A percentile compares a stretch with the other conserved stretches of the same genome.
Conservation (phyloP, 1,140 invertebrate species). For the Harpegnathos saltator region DNA sequence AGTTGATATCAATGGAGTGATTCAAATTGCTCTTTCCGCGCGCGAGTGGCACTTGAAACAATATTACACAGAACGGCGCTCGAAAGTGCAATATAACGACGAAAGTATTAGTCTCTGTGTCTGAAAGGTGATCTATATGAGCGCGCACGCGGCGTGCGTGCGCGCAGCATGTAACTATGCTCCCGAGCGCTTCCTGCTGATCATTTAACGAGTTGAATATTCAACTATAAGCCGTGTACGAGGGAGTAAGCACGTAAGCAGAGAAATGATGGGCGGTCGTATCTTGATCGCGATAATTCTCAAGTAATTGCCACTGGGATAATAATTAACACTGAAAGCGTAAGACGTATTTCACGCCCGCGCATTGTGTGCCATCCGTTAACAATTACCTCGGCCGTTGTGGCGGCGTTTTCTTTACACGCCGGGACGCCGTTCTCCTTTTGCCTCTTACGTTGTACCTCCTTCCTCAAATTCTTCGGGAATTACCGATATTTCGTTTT, state of each 20-base stretch:
- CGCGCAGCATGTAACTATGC: conserved; percentile 49
- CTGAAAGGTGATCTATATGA: conserved; percentile 26
- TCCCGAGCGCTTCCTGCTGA: conserved; percentile 47
- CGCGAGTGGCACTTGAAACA: conserved; percentile 11
- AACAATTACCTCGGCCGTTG: conserved; percentile 29
- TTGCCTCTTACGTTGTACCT: too few species aligned
- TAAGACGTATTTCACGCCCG: conserved; percentile 53
- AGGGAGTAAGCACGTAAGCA: conserved; percentile 51
- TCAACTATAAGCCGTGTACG: conserved; percentile 52
- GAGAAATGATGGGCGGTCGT: conserved; percentile 56
- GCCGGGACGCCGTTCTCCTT: neutral
- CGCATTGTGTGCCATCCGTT: conserved; percentile 33
- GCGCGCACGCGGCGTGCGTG: conserved; percentile 47
- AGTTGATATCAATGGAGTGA: conserved; percentile 7
- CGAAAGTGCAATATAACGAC: conserved; percentile 46
- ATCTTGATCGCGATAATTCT: conserved; percentile 61
- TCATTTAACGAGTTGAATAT: conserved; percentile 62
- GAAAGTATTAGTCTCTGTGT: conserved; percentile 50
- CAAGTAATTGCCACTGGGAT: conserved; percentile 58
- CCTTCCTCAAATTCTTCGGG: neutral
- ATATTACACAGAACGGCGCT: conserved; percentile 12
- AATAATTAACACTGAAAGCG: conserved; percentile 57
- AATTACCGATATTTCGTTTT: neutral
- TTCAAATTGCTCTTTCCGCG: neutral
- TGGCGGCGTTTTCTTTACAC: neutral